These are phyloP conservation scores for Cygnus atratus DNA, from an alignment of 2,113 vertebrate species.

Conservation along the genomic window DNA sequence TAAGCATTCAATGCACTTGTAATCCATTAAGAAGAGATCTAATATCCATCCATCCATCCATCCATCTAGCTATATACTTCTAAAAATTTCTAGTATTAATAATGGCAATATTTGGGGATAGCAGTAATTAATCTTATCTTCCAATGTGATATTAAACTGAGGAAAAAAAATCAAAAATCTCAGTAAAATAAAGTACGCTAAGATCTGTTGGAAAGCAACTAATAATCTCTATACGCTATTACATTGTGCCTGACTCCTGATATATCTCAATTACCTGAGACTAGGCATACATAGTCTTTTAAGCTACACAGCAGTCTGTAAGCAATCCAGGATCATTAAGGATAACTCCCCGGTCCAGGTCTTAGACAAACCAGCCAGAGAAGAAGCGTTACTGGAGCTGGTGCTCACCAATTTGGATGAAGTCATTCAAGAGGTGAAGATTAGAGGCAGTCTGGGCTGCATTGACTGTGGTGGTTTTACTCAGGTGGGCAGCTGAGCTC, in stretches of 20 bases:
- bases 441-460: too few relatives aligned
- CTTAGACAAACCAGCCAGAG: too few relatives aligned
- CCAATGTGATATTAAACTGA: background rate
- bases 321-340: too few relatives aligned
- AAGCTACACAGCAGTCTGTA: too few relatives aligned
- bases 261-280: background rate
- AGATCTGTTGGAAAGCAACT: background rate
- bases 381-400: too few relatives aligned
- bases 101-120: background rate
- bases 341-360: too few relatives aligned
- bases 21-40: conserved; percentile 19
- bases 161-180: background rate
- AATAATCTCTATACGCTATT: background rate
- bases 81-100: background rate
- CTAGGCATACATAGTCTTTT: background rate
- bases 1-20: conserved; percentile 30
- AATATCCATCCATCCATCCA: background rate
- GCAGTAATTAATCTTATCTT: background rate
- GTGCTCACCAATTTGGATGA: too few relatives aligned
- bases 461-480: too few relatives aligned
- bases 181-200: background rate
- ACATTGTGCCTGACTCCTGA: background rate
- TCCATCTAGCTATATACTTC: background rate
- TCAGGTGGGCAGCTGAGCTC: too few relatives aligned
- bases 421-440: too few relatives aligned